Evolutionary conservation across 2,888 invertebrate genomes (phyloP).

Genomic region (Drosophila quinaria): DNA sequence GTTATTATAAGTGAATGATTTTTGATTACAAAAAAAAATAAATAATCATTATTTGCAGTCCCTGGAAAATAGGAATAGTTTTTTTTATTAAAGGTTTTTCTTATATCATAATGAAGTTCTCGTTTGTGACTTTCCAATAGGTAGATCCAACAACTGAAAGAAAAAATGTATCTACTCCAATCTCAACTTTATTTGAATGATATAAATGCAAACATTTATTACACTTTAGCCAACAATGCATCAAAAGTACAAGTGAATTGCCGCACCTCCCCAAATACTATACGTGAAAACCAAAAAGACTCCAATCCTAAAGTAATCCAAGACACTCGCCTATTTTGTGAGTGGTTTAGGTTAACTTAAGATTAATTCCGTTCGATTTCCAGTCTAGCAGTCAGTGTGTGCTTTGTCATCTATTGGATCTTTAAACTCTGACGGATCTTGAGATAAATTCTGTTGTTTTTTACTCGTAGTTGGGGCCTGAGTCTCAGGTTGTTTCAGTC

Average conservation of each 20-base stretch:
- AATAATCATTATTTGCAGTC: too few species aligned
- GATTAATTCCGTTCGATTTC: constrained; percentile 2
- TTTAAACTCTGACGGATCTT: not conserved
- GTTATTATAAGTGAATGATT: too few species aligned
- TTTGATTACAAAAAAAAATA: too few species aligned
- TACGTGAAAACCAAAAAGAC: not conserved
- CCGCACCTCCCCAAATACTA: not conserved
- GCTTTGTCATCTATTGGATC: not conserved
- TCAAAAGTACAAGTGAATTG: constrained; percentile 11
- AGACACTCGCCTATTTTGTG: constrained; percentile 18
- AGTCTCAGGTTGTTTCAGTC: not conserved
- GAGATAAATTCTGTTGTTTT: not conserved
- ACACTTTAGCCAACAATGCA: constrained; percentile 7
- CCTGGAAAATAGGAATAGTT: too few species aligned
- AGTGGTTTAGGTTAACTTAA: constrained; percentile 28
- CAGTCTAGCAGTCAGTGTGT: not conserved
- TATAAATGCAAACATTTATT: constrained; percentile 17
- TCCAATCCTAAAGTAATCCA: constrained; percentile 28
- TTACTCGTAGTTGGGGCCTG: not conserved
- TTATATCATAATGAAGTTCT: too few species aligned
- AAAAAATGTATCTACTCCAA: not conserved
- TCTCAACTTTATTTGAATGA: constrained; percentile 1
- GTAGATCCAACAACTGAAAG: too few species aligned
- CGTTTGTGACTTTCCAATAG: too few species aligned
- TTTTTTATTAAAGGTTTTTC: too few species aligned